Conservation (phyloP, 2,113 vertebrate genomes). For the Isurus oxyrinchus region DNA sequence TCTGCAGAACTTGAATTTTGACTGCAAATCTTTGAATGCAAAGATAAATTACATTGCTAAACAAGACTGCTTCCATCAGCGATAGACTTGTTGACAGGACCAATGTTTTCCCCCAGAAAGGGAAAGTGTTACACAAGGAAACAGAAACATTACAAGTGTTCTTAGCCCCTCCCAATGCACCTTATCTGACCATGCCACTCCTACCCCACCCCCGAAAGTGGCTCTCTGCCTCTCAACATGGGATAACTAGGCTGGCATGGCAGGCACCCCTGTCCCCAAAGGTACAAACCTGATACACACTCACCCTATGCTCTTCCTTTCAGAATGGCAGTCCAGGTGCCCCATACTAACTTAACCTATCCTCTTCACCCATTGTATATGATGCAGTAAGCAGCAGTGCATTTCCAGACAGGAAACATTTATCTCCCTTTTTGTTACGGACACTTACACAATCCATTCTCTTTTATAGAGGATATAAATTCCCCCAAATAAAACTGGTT, state of each 20-base stretch:
- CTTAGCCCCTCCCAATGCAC: background rate
- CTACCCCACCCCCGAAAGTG: background rate
- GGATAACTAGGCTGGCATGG: background rate
- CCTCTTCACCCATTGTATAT: background rate
- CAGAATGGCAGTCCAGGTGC: background rate
- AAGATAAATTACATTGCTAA: background rate
- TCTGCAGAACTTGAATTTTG: background rate
- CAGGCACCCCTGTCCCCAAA: background rate
- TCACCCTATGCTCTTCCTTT: background rate
- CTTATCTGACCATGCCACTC: background rate
- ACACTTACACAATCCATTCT: background rate
- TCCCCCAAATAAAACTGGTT: background rate
- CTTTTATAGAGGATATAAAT: background rate
- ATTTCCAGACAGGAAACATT: background rate
- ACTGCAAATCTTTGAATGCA: background rate
- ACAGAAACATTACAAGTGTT: background rate
- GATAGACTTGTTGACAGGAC: background rate
- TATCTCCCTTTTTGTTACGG: background rate
- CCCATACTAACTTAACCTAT: background rate
- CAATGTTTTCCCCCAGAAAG: background rate
- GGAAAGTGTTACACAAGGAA: background rate
- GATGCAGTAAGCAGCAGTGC: background rate
- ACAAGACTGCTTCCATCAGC: background rate
- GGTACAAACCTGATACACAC: background rate
- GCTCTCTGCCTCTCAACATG: background rate